A percentile compares a stretch with the other conserved stretches of the same genome.
These are phyloP conservation scores for Daboia siamensis DNA, from an alignment of 2,113 vertebrate species.

Conservation along the genomic window DNA sequence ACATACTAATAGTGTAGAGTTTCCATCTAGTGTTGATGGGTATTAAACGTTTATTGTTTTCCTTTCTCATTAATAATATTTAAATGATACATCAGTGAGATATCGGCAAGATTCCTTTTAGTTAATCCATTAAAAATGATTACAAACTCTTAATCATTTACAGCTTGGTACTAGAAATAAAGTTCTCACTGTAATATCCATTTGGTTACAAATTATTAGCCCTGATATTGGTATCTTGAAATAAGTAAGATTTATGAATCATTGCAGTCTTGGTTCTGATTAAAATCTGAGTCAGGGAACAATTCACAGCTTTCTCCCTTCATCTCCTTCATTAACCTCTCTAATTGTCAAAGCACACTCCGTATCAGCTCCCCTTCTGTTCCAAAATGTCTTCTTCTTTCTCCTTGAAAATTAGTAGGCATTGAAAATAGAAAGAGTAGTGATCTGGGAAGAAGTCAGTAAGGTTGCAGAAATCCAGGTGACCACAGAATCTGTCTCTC, in stretches of 20 bases:
- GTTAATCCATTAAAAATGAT: not conserved
- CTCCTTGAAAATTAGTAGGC: not conserved
- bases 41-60: constrained; percentile 21
- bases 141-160: not conserved
- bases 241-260: not conserved
- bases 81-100: constrained; percentile 6
- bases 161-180: not conserved
- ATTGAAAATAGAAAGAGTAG: not conserved
- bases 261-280: not conserved
- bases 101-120: not conserved
- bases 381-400: not conserved
- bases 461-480: not conserved
- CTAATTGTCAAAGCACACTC: not conserved
- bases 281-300: not conserved
- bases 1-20: not conserved
- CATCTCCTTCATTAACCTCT: not conserved
- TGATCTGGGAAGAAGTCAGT: not conserved
- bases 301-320: not conserved
- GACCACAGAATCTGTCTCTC: not conserved
- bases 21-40: not conserved
- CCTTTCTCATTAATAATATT: constrained; percentile 2
- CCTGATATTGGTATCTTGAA: not conserved
- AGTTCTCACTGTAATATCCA: not conserved
- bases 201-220: not conserved
- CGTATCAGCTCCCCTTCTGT: not conserved